Percentiles rank a stretch among this genome's conserved stretches.
Evolutionary conservation across 92 coral and sea anemone genomes (phyloP).

Genomic region (Meandrina meandrites): DNA sequence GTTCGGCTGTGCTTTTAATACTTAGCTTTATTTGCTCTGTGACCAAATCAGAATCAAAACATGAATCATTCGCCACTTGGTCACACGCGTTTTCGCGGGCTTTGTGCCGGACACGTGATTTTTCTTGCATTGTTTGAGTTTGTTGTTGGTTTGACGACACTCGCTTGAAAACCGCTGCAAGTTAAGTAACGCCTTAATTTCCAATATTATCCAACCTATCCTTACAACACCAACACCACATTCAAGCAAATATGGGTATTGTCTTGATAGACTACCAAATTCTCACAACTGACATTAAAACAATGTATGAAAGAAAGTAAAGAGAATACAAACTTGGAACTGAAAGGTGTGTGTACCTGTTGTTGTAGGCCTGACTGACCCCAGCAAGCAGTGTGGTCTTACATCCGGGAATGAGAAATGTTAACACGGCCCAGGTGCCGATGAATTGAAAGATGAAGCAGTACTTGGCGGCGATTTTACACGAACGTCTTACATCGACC

Average conservation of each 20-base stretch:
- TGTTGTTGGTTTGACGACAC: too few relatives aligned
- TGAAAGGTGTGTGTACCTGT: constrained; percentile 53
- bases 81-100: too few relatives aligned
- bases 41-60: too few relatives aligned
- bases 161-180: too few relatives aligned
- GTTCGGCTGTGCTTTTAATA: too few relatives aligned
- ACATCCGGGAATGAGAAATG: constrained; percentile 97
- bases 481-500: constrained; percentile 83
- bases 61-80: too few relatives aligned
- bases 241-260: neutral
- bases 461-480: constrained; percentile 92
- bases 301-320: neutral
- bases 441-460: constrained; percentile 93
- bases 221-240: neutral
- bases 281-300: neutral
- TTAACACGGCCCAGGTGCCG: constrained; percentile 94
- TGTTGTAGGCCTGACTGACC: constrained; percentile 73
- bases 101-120: too few relatives aligned
- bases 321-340: neutral
- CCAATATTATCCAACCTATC: too few relatives aligned
- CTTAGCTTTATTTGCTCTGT: too few relatives aligned
- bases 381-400: constrained; percentile 92
- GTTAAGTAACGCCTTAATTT: too few relatives aligned
- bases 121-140: too few relatives aligned
- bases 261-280: neutral